Conservation (phyloP, 1,140 invertebrate species). For the Colletes latitarsis region DNA sequence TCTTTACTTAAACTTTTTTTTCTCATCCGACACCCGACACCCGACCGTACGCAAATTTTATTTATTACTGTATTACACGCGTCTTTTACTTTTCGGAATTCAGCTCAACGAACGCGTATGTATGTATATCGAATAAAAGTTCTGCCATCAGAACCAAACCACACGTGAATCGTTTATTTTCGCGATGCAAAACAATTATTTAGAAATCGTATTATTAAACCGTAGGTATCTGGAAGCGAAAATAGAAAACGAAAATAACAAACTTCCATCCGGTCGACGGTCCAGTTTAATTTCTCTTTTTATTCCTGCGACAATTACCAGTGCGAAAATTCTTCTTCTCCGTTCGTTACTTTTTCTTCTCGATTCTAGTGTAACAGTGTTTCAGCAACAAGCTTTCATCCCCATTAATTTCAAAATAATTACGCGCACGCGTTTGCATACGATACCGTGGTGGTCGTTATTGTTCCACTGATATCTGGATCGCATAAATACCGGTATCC, state of each 20-base stretch:
- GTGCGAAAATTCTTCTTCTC: background rate
- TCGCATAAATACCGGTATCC: conserved; percentile 68
- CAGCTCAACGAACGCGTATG: too few relatives aligned
- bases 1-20: conserved; percentile 23
- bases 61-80: conserved; percentile 15
- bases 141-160: too few relatives aligned
- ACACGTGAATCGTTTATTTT: too few relatives aligned
- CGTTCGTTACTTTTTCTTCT: background rate
- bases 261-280: too few relatives aligned
- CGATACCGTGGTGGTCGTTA: conserved; percentile 58
- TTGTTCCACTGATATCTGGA: conserved; percentile 67
- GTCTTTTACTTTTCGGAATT: background rate
- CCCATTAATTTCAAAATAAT: conserved; percentile 67
- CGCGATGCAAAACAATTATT: too few relatives aligned
- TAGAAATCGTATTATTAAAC: too few relatives aligned
- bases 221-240: too few relatives aligned
- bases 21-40: too few relatives aligned
- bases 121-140: too few relatives aligned
- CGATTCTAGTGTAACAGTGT: conserved; percentile 42
- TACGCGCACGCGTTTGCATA: conserved; percentile 51
- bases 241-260: too few relatives aligned
- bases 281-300: too few relatives aligned
- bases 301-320: too few relatives aligned
- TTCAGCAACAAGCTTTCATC: conserved; percentile 31
- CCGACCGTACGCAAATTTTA: conserved; percentile 31